phyloP scores from a whole-genome alignment of 1,140 invertebrate species.

The Tetragnatha versicolor region DNA sequence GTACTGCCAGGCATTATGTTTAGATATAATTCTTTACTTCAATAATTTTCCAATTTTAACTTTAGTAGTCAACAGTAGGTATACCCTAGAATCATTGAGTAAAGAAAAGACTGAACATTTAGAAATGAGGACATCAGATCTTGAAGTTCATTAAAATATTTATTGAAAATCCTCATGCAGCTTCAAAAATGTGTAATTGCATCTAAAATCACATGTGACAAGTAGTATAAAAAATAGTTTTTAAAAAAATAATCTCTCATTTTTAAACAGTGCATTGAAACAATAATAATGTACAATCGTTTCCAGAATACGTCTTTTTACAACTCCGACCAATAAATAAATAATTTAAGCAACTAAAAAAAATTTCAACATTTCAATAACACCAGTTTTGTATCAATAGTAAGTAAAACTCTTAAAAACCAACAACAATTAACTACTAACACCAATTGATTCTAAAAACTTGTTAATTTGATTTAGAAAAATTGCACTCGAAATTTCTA shows the following conservation, averaged over 20 bases:
- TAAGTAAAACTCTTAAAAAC: conserved; percentile 6
- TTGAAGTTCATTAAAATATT: conserved; percentile 22
- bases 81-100: too few relatives aligned
- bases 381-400: conserved; percentile 2
- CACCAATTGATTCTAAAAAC: neutral
- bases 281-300: conserved; percentile 20
- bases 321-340: neutral
- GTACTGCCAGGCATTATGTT: too few relatives aligned
- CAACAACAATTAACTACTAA: neutral
- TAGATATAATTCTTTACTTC: too few relatives aligned
- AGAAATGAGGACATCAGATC: too few relatives aligned
- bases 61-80: too few relatives aligned
- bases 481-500: too few relatives aligned
- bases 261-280: conserved; percentile 24
- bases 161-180: conserved; percentile 16
- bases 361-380: conserved; percentile 15
- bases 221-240: conserved; percentile 27
- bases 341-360: conserved; percentile 11
- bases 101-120: too few relatives aligned
- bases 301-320: conserved; percentile 12
- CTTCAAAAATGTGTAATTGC: conserved; percentile 8
- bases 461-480: neutral
- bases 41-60: too few relatives aligned
- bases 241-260: conserved; percentile 21
- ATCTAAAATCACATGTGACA: conserved; percentile 22